Evolutionary conservation across 2,113 vertebrate species (phyloP).

Genomic region (Scomber colias): DNA sequence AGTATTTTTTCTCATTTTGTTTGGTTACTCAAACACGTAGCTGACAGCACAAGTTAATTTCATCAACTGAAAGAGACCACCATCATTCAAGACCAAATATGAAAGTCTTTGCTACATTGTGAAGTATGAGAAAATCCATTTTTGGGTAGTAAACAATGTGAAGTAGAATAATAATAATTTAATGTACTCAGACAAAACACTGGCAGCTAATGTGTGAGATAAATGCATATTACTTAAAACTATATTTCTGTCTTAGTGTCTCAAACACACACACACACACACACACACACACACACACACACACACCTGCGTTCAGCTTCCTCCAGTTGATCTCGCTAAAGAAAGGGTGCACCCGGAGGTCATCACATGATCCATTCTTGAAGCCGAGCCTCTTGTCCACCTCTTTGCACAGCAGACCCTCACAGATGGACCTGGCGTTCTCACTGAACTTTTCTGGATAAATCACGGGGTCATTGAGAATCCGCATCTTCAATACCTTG

Average conservation of each 20-base stretch:
- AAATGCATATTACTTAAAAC: too few species aligned
- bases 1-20: too few species aligned
- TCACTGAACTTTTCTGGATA: conserved; percentile 87
- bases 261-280: neutral
- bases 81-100: too few species aligned
- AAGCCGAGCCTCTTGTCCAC: conserved; percentile 87
- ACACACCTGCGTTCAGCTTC: conserved; percentile 86
- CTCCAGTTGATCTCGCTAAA: conserved; percentile 88
- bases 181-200: too few species aligned
- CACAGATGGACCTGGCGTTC: conserved; percentile 84
- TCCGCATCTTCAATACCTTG: conserved; percentile 86
- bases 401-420: conserved; percentile 87
- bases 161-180: too few species aligned
- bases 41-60: too few species aligned
- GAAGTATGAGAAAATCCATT: too few species aligned
- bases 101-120: too few species aligned
- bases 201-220: too few species aligned
- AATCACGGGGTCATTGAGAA: conserved; percentile 82
- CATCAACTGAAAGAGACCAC: too few species aligned
- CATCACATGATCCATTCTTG: conserved; percentile 81
- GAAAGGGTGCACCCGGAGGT: conserved; percentile 82
- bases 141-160: too few species aligned
- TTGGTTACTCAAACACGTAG: too few species aligned
- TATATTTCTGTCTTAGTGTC: neutral
- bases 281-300: neutral